A percentile compares a stretch with the other conserved stretches of the same genome.
phyloP scores from a whole-genome alignment of 1,140 invertebrate species.

The Riptortus pedestris region DNA sequence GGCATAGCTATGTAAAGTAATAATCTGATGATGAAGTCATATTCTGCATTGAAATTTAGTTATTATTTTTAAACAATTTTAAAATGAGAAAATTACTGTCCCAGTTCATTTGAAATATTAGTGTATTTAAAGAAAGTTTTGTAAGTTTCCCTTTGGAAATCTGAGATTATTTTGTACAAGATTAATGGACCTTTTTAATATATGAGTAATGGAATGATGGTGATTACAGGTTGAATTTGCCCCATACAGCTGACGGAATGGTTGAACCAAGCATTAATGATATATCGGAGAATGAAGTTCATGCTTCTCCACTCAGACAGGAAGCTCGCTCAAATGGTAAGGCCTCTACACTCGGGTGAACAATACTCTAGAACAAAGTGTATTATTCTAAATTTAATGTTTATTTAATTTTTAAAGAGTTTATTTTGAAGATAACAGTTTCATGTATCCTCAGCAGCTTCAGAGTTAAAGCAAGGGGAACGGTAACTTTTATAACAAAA shows the following conservation, averaged over 20 bases:
- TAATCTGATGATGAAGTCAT: too few species aligned
- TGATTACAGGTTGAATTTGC: constrained; percentile 30
- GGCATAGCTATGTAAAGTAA: too few species aligned
- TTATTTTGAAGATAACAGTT: not conserved
- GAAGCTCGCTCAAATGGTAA: not conserved
- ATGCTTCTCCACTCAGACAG: constrained; percentile 27
- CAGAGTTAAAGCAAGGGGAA: not conserved
- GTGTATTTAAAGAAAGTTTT: too few species aligned
- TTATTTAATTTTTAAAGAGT: not conserved
- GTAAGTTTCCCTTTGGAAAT: too few species aligned
- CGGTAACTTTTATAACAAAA: not conserved
- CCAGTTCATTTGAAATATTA: too few species aligned
- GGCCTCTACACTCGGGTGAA: not conserved
- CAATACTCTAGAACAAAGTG: not conserved
- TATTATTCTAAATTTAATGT: too few species aligned
- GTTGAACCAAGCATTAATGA: constrained; percentile 21
- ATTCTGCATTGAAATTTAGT: too few species aligned
- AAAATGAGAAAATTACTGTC: too few species aligned
- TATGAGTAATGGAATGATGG: too few species aligned
- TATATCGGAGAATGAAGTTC: constrained; percentile 30
- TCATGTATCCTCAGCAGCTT: not conserved
- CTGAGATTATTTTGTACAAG: too few species aligned
- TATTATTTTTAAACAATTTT: too few species aligned
- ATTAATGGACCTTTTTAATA: too few species aligned
- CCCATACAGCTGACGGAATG: constrained; percentile 21